These are phyloP conservation scores for Gerris lacustris DNA, from an alignment of 2,888 invertebrate genomes.

Conservation along the genomic window DNA sequence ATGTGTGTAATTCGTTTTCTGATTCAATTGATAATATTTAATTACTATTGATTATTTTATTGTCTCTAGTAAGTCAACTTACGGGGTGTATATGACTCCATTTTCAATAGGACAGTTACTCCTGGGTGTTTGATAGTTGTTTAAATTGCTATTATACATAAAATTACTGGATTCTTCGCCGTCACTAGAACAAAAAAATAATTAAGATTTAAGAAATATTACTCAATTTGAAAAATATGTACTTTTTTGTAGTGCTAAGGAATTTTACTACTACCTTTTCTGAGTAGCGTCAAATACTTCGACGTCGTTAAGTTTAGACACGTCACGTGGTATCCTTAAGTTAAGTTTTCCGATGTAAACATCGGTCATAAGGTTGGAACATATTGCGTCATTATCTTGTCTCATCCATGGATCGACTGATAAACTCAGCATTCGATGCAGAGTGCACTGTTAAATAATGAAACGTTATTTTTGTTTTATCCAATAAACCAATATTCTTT, in stretches of 20 bases:
- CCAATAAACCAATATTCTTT: not conserved
- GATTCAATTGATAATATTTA: too few relatives aligned
- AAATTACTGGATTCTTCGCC: not conserved
- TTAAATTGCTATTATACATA: not conserved
- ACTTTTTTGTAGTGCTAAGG: too few relatives aligned
- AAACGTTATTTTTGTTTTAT: not conserved
- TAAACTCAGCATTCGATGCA: slow-evolving; percentile 48
- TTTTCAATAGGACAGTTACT: slow-evolving; percentile 52
- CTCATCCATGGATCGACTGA: slow-evolving; percentile 46
- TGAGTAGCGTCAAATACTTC: slow-evolving; percentile 20
- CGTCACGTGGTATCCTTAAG: slow-evolving; percentile 17
- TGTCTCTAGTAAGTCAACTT: not conserved
- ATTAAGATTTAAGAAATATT: too few relatives aligned
- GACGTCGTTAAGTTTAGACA: slow-evolving; percentile 21
- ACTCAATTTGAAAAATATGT: too few relatives aligned
- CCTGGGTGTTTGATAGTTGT: slow-evolving; percentile 28
- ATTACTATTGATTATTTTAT: too few relatives aligned
- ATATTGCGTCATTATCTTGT: slow-evolving; percentile 46
- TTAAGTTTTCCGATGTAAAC: slow-evolving; percentile 16
- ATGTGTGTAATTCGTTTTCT: not conserved
- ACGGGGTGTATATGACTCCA: slow-evolving; percentile 47
- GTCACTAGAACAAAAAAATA: too few relatives aligned
- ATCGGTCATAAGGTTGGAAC: slow-evolving; percentile 35
- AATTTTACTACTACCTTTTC: not conserved
- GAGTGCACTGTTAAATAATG: slow-evolving; percentile 35